phyloP scores from a whole-genome alignment of 2,888 invertebrate species.

The Drosophila infuscata region DNA sequence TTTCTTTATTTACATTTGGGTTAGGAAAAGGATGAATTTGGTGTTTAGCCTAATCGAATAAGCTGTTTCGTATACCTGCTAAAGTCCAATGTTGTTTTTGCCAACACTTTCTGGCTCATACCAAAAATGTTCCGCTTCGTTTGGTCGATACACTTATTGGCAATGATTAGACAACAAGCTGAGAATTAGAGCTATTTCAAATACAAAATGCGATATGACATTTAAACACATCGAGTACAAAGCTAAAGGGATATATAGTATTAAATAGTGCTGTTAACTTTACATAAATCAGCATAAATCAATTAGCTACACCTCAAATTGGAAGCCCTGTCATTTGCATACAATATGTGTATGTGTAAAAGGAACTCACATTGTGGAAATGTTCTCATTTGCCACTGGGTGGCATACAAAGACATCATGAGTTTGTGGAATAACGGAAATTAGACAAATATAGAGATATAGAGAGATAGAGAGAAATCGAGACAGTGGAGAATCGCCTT shows the following conservation, averaged over 20 bases:
- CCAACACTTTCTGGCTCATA: slow-evolving; percentile 16
- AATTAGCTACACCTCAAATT: slow-evolving; percentile 29
- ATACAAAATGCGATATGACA: background rate
- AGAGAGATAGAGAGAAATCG: slow-evolving; percentile 32
- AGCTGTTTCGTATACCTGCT: background rate
- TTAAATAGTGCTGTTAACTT: background rate
- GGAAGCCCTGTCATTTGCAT: background rate
- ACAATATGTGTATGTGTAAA: background rate
- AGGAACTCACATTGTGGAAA: slow-evolving; percentile 4
- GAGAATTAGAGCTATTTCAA: background rate
- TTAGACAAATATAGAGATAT: slow-evolving; percentile 72
- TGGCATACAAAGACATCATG: slow-evolving; percentile 42
- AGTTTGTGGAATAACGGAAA: slow-evolving; percentile 58
- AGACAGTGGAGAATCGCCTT: slow-evolving; percentile 57
- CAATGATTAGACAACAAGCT: slow-evolving; percentile 6
- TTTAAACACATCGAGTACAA: background rate
- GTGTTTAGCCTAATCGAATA: background rate
- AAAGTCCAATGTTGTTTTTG: background rate
- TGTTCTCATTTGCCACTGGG: slow-evolving; percentile 39
- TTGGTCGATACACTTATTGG: slow-evolving; percentile 47
- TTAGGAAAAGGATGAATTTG: background rate
- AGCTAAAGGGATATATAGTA: background rate
- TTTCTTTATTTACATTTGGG: background rate
- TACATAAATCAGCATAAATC: slow-evolving; percentile 29
- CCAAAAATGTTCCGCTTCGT: slow-evolving; percentile 20